Conservation (phyloP, 2,113 vertebrate species). For the Bungarus multicinctus region DNA sequence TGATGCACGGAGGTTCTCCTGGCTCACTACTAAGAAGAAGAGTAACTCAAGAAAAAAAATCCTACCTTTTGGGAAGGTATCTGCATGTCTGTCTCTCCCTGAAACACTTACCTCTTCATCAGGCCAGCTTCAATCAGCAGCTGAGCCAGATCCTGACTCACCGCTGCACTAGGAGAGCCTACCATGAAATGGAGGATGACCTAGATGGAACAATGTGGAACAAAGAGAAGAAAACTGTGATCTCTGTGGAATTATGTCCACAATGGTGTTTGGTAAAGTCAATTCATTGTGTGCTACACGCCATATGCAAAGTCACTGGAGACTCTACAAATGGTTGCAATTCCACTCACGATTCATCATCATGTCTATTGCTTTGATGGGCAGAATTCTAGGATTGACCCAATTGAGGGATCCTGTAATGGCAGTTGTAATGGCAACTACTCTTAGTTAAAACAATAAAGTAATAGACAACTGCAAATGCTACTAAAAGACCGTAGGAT, state of each 20-base stretch:
- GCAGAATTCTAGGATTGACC: not conserved
- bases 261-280: not conserved
- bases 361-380: not conserved
- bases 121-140: constrained; percentile 87
- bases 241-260: no score
- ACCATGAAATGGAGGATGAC: constrained; percentile 95
- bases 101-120: constrained; percentile 81
- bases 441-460: no score
- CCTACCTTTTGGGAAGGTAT: not conserved
- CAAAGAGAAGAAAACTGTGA: not conserved
- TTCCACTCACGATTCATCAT: not conserved
- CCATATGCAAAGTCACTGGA: not conserved
- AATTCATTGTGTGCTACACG: not conserved
- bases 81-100: accelerated
- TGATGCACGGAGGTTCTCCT: constrained; percentile 87
- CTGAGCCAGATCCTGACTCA: constrained; percentile 89
- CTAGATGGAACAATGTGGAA: constrained; percentile 25
- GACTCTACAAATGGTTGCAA: not conserved
- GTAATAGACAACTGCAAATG: not conserved
- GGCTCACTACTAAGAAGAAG: constrained; percentile 67
- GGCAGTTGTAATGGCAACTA: not conserved
- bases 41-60: not conserved
- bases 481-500: not conserved
- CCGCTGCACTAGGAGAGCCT: constrained; percentile 84
- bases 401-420: not conserved